Percentiles rank a stretch among this genome's conserved stretches.
Conservation (phyloP, 2,797 vertebrate genomes). For the Netta rufina region DNA sequence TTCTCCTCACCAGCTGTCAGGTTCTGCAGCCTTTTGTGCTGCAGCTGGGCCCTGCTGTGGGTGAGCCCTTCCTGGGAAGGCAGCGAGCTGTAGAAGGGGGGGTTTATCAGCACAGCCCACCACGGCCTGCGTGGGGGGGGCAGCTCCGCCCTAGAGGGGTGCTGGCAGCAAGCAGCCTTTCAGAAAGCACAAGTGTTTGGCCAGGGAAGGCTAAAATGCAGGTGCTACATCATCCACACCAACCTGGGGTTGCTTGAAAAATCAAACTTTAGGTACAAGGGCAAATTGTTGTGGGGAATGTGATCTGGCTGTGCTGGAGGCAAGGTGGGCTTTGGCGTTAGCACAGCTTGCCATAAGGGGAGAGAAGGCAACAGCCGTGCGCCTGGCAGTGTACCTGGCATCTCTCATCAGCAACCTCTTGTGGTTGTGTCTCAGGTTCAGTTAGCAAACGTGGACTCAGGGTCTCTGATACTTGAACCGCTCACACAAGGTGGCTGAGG, state of each 20-base stretch:
- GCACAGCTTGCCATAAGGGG: not conserved
- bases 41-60: not conserved
- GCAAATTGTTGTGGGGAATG: not conserved
- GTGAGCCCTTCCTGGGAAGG: not conserved
- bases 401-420: fast-evolving
- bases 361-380: not conserved
- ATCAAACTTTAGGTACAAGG: not conserved
- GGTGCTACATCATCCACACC: not conserved
- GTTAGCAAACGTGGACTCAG: not conserved
- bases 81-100: not conserved
- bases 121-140: fast-evolving
- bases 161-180: not conserved
- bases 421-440: constrained; percentile 17
- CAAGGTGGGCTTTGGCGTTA: not conserved
- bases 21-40: not conserved
- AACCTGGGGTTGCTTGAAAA: not conserved
- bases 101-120: not conserved
- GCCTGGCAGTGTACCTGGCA: not conserved
- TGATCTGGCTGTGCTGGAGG: constrained; percentile 24
- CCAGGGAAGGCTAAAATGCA: not conserved
- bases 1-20: not conserved
- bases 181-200: not conserved
- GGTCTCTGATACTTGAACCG: not conserved
- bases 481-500: not conserved
- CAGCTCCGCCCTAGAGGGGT: not conserved